These are phyloP conservation scores for Chamaetylas fuelleborni DNA, from an alignment of 2,113 vertebrate species.

Conservation along the genomic window DNA sequence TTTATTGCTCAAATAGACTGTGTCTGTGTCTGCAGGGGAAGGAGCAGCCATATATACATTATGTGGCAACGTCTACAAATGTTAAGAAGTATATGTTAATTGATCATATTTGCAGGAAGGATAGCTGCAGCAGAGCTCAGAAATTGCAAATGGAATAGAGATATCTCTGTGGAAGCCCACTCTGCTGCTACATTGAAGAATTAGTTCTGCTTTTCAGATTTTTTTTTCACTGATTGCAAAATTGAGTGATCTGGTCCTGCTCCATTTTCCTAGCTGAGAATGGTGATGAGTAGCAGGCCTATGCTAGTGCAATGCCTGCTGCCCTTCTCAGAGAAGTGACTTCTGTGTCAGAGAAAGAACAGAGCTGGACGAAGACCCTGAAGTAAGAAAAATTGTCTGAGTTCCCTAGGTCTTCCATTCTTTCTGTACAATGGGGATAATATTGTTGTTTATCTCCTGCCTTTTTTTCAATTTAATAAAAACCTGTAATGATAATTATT, in stretches of 20 bases:
- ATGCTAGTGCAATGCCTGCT: not conserved
- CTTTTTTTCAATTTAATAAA: not conserved
- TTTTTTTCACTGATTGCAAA: not conserved
- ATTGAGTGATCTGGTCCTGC: not conserved
- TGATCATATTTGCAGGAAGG: slow-evolving; percentile 18
- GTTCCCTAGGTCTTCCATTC: not conserved
- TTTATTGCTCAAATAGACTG: slow-evolving; percentile 28
- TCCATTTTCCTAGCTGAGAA: not conserved
- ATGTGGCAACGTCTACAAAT: not conserved
- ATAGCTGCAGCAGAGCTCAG: not conserved
- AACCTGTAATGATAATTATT: not conserved
- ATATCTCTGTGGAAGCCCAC: not conserved
- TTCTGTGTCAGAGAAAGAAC: not conserved
- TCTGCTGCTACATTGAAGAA: not conserved
- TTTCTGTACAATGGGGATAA: not conserved
- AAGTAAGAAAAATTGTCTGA: not conserved
- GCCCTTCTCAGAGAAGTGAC: not conserved
- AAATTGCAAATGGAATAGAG: not conserved
- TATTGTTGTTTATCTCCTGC: not conserved
- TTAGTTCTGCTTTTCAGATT: not conserved
- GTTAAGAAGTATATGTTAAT: slow-evolving; percentile 23
- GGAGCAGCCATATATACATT: slow-evolving; percentile 22
- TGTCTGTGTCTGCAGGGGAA: not conserved
- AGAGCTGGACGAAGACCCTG: not conserved
- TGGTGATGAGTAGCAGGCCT: not conserved